Conservation (phyloP, 2,113 vertebrate species). For the Podiceps cristatus region DNA sequence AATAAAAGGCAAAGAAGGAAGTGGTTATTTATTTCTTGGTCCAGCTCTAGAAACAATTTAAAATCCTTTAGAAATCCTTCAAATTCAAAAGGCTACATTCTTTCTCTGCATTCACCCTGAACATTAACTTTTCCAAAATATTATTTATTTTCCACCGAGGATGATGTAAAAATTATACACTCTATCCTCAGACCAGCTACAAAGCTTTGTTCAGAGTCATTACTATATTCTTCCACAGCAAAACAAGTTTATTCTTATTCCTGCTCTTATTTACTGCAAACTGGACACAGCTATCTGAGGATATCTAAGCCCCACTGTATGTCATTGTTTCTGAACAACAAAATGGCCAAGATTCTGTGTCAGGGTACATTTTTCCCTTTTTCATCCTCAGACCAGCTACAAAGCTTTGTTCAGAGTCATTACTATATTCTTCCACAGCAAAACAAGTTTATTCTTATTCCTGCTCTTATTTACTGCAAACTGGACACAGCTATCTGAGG, state of each 20-base stretch:
- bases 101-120: neutral
- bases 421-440: neutral
- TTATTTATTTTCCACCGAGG: neutral
- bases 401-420: neutral
- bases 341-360: neutral
- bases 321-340: neutral
- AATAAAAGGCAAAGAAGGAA: neutral
- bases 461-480: neutral
- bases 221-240: neutral
- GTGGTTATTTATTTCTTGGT: neutral
- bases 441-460: neutral
- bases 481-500: neutral
- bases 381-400: neutral
- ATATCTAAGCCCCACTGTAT: neutral
- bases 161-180: neutral
- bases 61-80: neutral
- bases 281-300: neutral
- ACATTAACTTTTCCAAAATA: neutral
- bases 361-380: neutral
- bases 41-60: neutral
- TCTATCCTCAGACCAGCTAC: neutral
- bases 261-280: neutral
- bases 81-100: neutral
- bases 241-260: neutral
- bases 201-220: neutral